Evolutionary conservation across 2,888 invertebrate species (phyloP).

Genomic region (Cantharis nigra): DNA sequence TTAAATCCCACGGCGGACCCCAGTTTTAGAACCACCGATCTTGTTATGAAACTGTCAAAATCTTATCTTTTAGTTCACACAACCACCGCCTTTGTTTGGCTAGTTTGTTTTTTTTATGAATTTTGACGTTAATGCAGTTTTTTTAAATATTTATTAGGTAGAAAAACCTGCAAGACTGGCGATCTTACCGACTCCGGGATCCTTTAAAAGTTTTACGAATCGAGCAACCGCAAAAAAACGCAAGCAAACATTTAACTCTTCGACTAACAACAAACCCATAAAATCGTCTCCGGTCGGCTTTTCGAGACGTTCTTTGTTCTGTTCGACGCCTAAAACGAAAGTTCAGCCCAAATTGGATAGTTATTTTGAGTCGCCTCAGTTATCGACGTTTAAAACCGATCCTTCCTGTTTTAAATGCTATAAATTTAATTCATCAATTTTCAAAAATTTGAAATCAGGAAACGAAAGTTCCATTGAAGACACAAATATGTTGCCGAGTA

Average conservation of each 20-base stretch:
- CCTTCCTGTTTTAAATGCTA: constrained; percentile 15
- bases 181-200: background rate
- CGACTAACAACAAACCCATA: background rate
- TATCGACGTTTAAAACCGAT: background rate
- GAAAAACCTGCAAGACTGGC: background rate
- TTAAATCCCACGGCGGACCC: too few relatives aligned
- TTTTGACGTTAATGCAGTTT: background rate
- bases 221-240: background rate
- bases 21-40: background rate
- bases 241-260: background rate
- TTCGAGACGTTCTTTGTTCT: background rate
- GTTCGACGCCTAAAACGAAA: constrained; percentile 19
- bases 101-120: background rate
- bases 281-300: background rate
- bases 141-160: background rate
- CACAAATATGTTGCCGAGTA: constrained; percentile 47
- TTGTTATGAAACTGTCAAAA: background rate
- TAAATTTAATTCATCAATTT: constrained; percentile 43
- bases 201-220: background rate
- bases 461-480: background rate
- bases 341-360: constrained; percentile 26
- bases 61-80: background rate
- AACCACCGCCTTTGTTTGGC: background rate
- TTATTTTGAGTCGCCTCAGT: constrained; percentile 25
- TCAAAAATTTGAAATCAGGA: constrained; percentile 26